Evolutionary conservation across 2,888 invertebrate species (phyloP), one percentile per base, ranked within the genome.

Genomic region (Acanthosepion lycidas): DNA sequence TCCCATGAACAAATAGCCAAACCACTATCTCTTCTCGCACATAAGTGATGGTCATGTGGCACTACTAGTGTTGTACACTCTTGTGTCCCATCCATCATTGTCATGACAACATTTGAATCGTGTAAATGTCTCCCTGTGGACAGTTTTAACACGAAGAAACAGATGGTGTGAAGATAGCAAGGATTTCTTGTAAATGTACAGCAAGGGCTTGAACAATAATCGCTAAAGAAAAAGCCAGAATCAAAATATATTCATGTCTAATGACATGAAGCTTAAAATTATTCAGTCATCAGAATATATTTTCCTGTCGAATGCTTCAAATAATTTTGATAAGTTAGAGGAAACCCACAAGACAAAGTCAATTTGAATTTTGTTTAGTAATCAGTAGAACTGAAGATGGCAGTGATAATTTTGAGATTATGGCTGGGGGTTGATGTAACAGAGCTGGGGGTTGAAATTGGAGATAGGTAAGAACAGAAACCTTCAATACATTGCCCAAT

Each of bases 21-120:
- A 78, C 78, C 78, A 33, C n/a, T 78, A 78, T 33, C 78, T 78
- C 78, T n/a, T 78, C 78, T 18, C 33, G 78, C 78, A 78, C 78
- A 12, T 78, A 78, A 78, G 78, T 78, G 78, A 78, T 78, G 78
- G 78, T 78, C 78, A 78, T 78, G 78, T n/a, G 78, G n/a, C 78
- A 78, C 78, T 78, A 78, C 78, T 78, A 78, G 78, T 78, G 78
- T n/a, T 78, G 78, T 33, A 78, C 78, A 78, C 12, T 78, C 78
- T 78, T 78, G 78, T 78, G 78, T n/a, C 78, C 78, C 78, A 78
- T 78, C 78, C n/a, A 78, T 78, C 78, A 78, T 78, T 78, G 78
- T 78, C 78, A 78, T 78, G 78, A 78, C 78, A 78, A 78, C 78
- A 78, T 78, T 78, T 78, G 78, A 78, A 78, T 78, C 78, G 78